Base-by-base conservation (phyloP, 2,888 invertebrate genomes). In the Mesorhabditis sp. region DNA sequence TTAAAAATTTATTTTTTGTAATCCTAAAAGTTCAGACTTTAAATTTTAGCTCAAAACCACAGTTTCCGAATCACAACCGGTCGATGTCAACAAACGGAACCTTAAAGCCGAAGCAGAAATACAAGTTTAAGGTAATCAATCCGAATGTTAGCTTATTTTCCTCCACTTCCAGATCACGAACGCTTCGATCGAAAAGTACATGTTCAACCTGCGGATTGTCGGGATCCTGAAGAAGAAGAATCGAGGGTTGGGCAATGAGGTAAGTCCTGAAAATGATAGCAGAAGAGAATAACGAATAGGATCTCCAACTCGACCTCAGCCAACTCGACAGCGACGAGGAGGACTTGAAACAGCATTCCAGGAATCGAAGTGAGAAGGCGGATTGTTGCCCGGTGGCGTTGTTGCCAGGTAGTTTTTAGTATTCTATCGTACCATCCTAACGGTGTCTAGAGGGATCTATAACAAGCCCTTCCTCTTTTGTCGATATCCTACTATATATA, bases 231-330 rank as follows among this genome's bases (percentile, higher is more conserved):
- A 50, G 58, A 50, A 50, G n/a, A 50, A n/a, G n/a, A 10, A n/a
- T 10, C 7, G n/a, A n/a, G n/a, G n/a, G 7, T 13, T 50, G 58
- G 58, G 58, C 10, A 50, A 50, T 50, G 10, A 50, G 58, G 58
- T 50, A 28, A 28, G 1, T 28, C 28, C 28, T 28, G 28, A 28
- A 28, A 28, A 28, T 28, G 28, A 2, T 28, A 28, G 28, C 28
- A 2, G 1, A 2, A 28, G 2, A 28, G 1, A 28, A 28, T 28
- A 28, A 28, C 1, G 28, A 28, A 1, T 2, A 50, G 58, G 58
- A 50, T 50, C n/a, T 50, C n/a, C 58, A 50, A 50, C 58, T 50
- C 58, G 58, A 50, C n/a, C n/a, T 50, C 10, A 50, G 58, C n/a
- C 58, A 50, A n/a, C 58, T 50, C 2, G 58, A 50, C n/a, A n/a